Percentiles rank a stretch among this genome's conserved stretches.
Evolutionary conservation across 1,140 invertebrate genomes (phyloP).

Genomic region (Eufriesea mexicana): DNA sequence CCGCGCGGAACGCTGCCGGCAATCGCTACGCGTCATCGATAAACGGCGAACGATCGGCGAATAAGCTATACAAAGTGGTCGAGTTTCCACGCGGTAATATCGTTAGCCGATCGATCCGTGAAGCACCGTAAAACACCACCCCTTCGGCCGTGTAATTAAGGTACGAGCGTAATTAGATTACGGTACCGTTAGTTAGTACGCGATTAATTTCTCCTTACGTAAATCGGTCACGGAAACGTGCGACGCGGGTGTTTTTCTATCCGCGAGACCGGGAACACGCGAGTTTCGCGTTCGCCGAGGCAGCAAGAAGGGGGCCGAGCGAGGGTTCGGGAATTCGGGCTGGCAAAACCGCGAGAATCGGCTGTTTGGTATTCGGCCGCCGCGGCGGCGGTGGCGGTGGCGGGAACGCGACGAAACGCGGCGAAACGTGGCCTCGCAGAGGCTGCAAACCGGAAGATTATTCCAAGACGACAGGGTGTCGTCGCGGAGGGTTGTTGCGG

Average conservation of each 20-base stretch:
- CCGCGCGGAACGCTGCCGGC: conserved; percentile 23
- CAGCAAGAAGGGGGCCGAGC: background rate
- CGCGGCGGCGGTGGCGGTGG: too few species aligned
- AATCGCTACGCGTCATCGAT: conserved; percentile 48
- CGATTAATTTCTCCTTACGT: conserved; percentile 29
- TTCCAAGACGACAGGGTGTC: conserved; percentile 50
- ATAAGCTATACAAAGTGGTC: conserved; percentile 11
- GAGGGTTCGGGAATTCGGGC: background rate
- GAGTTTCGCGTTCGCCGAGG: background rate
- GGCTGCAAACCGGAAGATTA: conserved; percentile 7
- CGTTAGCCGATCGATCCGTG: conserved; percentile 49
- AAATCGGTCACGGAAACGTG: conserved; percentile 11
- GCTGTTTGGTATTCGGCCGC: background rate
- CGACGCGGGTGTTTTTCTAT: background rate
- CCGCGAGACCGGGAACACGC: background rate
- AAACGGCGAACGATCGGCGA: conserved; percentile 19
- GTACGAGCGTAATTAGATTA: conserved; percentile 27
- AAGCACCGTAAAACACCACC: conserved; percentile 45
- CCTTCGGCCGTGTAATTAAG: conserved; percentile 30
- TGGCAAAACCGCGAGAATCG: background rate
- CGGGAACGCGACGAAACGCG: too few species aligned
- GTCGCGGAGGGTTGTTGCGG: conserved; percentile 13
- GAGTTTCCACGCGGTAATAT: conserved; percentile 46
- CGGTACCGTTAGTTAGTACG: conserved; percentile 25
- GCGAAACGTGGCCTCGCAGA: too few species aligned